phyloP scores from a whole-genome alignment of 2,113 vertebrate species.

The Vidua macroura region DNA sequence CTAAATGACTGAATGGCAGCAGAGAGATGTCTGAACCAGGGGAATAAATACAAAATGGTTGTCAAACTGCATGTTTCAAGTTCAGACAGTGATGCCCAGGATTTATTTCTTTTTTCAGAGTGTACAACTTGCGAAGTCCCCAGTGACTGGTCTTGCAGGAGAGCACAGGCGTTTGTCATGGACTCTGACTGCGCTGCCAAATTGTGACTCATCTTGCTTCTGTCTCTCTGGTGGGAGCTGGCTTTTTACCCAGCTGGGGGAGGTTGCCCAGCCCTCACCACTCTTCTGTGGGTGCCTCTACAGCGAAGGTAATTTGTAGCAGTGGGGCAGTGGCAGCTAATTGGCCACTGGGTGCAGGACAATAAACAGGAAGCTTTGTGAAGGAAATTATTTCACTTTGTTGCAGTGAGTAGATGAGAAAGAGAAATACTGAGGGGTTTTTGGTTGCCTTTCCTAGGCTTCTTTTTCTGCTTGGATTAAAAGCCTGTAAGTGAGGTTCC shows the following conservation, averaged over 20 bases:
- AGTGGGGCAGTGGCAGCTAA: not conserved
- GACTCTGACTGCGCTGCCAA: not conserved
- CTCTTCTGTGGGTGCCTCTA: not conserved
- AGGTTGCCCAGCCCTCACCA: accelerated
- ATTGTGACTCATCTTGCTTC: not conserved
- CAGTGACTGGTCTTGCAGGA: not conserved
- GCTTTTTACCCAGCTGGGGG: not conserved
- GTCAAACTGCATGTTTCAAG: not conserved
- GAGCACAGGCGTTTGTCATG: not conserved
- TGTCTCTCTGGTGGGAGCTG: not conserved
- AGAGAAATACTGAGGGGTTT: not conserved
- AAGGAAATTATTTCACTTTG: not conserved
- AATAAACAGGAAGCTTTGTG: not conserved
- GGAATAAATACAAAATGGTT: not conserved
- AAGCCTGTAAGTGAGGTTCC: not conserved
- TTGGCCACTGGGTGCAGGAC: not conserved
- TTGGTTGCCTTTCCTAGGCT: not conserved
- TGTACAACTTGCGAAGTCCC: not conserved
- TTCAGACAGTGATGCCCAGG: not conserved
- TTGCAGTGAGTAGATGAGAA: not conserved
- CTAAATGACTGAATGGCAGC: not conserved
- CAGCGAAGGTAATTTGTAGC: not conserved
- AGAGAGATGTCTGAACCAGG: not conserved
- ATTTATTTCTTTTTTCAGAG: slow-evolving; percentile 17
- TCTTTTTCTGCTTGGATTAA: not conserved